Evolutionary conservation across 2,888 invertebrate species (phyloP), one percentile per base, ranked within the genome.

Genomic region (Sericinus montela): DNA sequence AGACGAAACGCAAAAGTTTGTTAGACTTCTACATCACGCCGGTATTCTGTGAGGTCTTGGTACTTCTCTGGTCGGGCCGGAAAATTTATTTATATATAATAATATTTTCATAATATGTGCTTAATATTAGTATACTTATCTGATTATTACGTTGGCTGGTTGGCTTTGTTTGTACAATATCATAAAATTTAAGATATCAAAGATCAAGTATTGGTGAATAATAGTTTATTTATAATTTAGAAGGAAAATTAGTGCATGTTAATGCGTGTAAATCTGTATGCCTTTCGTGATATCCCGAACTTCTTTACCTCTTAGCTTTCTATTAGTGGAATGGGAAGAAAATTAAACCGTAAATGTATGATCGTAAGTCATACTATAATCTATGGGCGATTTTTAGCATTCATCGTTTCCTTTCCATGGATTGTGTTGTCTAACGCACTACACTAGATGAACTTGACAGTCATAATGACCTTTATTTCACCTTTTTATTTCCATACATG

Each of bases 321-420:
- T 49, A 16, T 39, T 49, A 49, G 48, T 38, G 38, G 43, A 49
- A 49, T 49, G 48, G 48, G 38, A 39, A 44, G 32, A 29, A 30
- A 13, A n/a, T n/a, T n/a, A n/a, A 45, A 34, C 19, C n/a, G 14
- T 30, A 43, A 15, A 15, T 32, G 11, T 49, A 36, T 29, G 34
- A 8, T 49, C 39, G 28, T 44, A 37, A 25, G 28, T 29, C 49
- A 36, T 50, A 45, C 40, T n/a, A n/a, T n/a, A 39, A 40, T 36
- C 45, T 45, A 40, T 41, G 49, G 45, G 25, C 37, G 16, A 41
- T n/a, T 45, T 45, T 50, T 35, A 48, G 39, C 43, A 45, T 53
- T 65, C 65, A 68, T 67, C 65, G 63, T 75, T 79, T 83, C 82
- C 78, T 85, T 70, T 86, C 87, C 87, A 87, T 86, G 86, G 82